Evolutionary conservation across 2,888 invertebrate genomes (phyloP).

Genomic region (Tigriopus californicus): DNA sequence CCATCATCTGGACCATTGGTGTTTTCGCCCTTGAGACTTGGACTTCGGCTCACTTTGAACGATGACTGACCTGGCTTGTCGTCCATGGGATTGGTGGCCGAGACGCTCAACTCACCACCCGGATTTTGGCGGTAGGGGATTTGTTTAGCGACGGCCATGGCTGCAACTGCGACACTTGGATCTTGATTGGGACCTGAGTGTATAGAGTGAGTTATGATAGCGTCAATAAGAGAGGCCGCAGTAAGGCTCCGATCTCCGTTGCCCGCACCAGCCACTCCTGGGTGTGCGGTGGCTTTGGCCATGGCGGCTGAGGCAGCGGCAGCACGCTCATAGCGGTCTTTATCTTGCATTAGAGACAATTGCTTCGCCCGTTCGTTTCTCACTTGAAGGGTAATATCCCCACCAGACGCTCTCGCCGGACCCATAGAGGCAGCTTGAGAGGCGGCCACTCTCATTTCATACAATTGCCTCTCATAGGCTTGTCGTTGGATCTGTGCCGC

Average conservation of each 20-base stretch:
- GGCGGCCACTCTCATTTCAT: too few species aligned
- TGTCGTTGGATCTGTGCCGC: conserved; percentile 12
- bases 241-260: not conserved
- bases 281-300: too few species aligned
- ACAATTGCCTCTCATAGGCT: too few species aligned
- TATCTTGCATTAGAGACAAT: too few species aligned
- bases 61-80: not conserved
- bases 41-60: not conserved
- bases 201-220: conserved; percentile 7
- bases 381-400: too few species aligned
- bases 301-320: too few species aligned
- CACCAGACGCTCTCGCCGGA: too few species aligned
- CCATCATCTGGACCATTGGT: not conserved
- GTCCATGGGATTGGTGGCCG: not conserved
- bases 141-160: not conserved
- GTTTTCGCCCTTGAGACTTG: not conserved
- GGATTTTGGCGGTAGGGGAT: not conserved
- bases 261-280: too few species aligned
- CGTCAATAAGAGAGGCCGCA: conserved; percentile 1
- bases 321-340: too few species aligned
- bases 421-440: too few species aligned
- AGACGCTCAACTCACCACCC: not conserved
- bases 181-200: not conserved
- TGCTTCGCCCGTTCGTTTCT: too few species aligned
- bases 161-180: conserved; percentile 10